phyloP scores from a whole-genome alignment of 2,113 vertebrate genomes.

The Lagopus leucura region DNA sequence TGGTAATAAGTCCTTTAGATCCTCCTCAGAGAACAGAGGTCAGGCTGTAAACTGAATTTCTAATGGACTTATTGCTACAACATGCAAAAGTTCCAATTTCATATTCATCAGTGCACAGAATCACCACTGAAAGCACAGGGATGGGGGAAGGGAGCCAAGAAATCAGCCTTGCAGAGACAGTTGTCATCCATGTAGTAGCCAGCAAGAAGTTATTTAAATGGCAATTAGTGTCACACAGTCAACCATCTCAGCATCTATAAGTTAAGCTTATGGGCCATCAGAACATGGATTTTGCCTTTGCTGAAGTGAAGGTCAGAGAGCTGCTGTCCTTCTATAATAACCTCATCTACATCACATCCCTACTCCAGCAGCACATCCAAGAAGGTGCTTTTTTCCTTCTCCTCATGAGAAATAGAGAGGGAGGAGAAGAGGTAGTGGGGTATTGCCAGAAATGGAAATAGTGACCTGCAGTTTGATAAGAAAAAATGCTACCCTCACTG shows the following conservation, averaged over 20 bases:
- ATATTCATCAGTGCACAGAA: rapidly evolving
- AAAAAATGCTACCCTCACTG: background rate
- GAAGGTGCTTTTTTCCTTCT: background rate
- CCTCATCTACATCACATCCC: rapidly evolving
- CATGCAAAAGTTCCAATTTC: background rate
- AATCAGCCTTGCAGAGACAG: background rate
- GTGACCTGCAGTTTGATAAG: background rate
- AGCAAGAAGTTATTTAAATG: background rate
- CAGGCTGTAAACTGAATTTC: conserved; percentile 10
- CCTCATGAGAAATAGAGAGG: background rate
- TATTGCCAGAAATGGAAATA: background rate
- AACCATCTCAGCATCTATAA: background rate
- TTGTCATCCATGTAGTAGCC: background rate
- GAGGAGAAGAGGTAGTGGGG: background rate
- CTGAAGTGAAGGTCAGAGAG: background rate
- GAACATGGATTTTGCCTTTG: background rate
- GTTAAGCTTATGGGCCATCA: background rate
- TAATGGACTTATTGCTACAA: background rate
- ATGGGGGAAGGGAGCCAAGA: background rate
- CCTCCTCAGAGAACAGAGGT: background rate
- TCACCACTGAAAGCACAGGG: background rate
- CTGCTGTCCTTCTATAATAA: background rate
- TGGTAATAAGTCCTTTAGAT: background rate
- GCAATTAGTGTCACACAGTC: background rate
- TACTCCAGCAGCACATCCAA: background rate